phyloP scores from a whole-genome alignment of 2,888 invertebrate species.

The Lycophotia porphyrea region DNA sequence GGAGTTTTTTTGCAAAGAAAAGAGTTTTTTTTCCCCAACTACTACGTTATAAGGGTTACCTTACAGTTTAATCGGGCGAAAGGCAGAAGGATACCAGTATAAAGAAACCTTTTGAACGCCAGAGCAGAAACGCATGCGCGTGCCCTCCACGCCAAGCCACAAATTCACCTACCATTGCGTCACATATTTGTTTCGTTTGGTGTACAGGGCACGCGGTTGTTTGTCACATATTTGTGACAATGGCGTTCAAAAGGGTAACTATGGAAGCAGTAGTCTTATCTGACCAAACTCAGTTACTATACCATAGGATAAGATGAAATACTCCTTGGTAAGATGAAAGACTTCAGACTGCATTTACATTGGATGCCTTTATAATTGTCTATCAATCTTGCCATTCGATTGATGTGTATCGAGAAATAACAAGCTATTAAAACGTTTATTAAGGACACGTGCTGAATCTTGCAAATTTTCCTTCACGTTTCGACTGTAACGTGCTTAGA shows the following conservation, averaged over 20 bases:
- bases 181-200: no score
- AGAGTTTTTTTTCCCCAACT: background rate
- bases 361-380: background rate
- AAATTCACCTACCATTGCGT: no score
- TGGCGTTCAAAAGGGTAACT: no score
- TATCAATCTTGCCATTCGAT: conserved; percentile 8
- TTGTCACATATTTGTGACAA: no score
- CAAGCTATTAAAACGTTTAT: conserved; percentile 36
- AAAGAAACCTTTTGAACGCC: no score
- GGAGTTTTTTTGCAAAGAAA: background rate
- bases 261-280: background rate
- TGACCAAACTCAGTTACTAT: background rate
- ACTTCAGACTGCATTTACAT: background rate
- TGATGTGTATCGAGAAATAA: conserved; percentile 24
- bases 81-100: background rate
- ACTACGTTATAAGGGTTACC: background rate
- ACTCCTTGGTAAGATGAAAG: background rate
- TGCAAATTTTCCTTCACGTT: conserved; percentile 32
- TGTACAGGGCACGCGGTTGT: no score
- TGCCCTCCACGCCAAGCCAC: no score
- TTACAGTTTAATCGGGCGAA: background rate
- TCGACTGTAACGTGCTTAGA: conserved; percentile 7
- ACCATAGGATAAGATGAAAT: background rate
- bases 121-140: no score
- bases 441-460: conserved; percentile 17